A percentile compares a stretch with the other conserved stretches of the same genome.
Conservation (phyloP, 2,113 vertebrate genomes). For the Syngnathoides biaculeatus region DNA sequence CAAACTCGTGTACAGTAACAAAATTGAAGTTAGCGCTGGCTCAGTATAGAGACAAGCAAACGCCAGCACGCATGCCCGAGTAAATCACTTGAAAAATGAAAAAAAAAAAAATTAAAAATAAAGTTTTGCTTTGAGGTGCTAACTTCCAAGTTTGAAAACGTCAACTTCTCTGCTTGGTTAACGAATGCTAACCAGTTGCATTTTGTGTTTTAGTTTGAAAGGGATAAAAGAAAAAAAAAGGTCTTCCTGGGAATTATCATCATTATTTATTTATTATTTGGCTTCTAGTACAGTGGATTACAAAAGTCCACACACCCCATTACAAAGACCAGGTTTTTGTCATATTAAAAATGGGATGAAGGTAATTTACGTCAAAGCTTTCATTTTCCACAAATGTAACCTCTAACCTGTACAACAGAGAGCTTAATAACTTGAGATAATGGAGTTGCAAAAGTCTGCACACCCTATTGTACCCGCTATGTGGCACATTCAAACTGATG, state of each 20-base stretch:
- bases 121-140: neutral
- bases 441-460: no score
- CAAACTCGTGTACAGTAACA: neutral
- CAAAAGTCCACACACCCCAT: neutral
- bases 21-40: neutral
- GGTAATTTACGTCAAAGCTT: no score
- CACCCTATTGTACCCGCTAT: no score
- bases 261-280: neutral
- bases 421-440: no score
- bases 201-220: neutral
- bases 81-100: neutral
- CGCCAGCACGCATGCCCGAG: neutral
- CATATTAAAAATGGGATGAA: no score
- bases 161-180: neutral
- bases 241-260: neutral
- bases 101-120: neutral
- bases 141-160: neutral
- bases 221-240: neutral
- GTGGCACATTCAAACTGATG: no score
- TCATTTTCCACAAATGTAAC: no score
- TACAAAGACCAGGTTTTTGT: neutral
- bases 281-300: neutral
- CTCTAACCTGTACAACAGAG: no score
- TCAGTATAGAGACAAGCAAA: neutral
- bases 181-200: neutral